phyloP scores from a whole-genome alignment of 1,140 invertebrate genomes.

The Apocrypta bakeri region DNA sequence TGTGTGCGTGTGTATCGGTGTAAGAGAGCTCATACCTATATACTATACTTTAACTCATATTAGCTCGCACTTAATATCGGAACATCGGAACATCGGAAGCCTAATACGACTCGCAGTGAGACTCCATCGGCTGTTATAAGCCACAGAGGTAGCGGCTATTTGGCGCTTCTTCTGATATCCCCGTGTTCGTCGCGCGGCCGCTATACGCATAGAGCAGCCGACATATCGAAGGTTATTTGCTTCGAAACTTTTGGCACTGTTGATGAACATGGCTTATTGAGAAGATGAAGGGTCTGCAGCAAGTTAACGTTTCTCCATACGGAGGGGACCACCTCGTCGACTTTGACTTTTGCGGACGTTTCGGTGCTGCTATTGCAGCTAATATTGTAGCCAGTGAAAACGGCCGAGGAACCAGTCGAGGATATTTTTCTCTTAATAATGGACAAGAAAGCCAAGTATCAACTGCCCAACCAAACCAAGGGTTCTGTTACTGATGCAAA shows the following conservation, averaged over 20 bases:
- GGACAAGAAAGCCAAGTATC: conserved; percentile 82
- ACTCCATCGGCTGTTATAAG: too few species aligned
- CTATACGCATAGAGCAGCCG: conserved; percentile 21
- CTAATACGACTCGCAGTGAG: too few species aligned
- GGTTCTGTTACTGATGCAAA: conserved; percentile 79
- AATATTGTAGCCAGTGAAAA: neutral
- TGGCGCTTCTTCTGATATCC: neutral
- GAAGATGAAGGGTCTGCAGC: conserved; percentile 82
- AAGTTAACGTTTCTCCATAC: conserved; percentile 80
- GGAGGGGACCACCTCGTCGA: conserved; percentile 77
- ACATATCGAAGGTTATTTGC: conserved; percentile 54
- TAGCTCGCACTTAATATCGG: neutral
- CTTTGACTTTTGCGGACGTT: conserved; percentile 65
- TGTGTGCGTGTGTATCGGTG: neutral
- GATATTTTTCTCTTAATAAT: conserved; percentile 72
- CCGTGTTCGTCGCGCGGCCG: neutral
- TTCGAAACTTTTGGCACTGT: conserved; percentile 66
- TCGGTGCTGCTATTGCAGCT: neutral
- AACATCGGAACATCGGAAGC: neutral
- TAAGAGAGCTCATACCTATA: neutral
- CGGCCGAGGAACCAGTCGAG: neutral
- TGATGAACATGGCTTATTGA: conserved; percentile 85
- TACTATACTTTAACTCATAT: neutral
- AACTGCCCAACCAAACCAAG: conserved; percentile 77
- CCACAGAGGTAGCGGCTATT: neutral